A percentile compares a stretch with the other conserved stretches of the same genome.
Evolutionary conservation across 2,888 invertebrate genomes (phyloP).

Genomic region (Drosophila tanythrix): DNA sequence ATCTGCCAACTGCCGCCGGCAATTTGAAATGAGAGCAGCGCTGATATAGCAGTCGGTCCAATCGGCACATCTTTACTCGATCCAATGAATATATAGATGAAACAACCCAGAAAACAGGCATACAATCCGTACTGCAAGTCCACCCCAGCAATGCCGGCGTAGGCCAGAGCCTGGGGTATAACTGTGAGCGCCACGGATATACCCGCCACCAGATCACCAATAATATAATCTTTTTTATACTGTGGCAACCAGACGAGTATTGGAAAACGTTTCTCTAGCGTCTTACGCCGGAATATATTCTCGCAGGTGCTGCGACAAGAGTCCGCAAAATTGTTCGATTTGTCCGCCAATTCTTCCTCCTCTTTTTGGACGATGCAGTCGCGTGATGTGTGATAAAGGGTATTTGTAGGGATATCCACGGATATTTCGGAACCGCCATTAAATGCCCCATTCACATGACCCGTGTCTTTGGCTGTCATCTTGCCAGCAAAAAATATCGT

Average conservation of each 20-base stretch:
- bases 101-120: conserved; percentile 95
- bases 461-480: conserved; percentile 64
- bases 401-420: conserved; percentile 83
- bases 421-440: conserved; percentile 77
- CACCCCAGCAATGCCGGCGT: conserved; percentile 91
- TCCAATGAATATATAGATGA: conserved; percentile 95
- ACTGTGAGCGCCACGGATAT: conserved; percentile 91
- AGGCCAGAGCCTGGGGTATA: conserved; percentile 93
- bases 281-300: conserved; percentile 88
- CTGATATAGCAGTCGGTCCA: conserved; percentile 96
- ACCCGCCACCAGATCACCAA: conserved; percentile 96
- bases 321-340: conserved; percentile 58
- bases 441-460: conserved; percentile 71
- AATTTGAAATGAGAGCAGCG: conserved; percentile 93
- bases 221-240: conserved; percentile 90
- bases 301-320: conserved; percentile 78
- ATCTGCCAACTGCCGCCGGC: conserved; percentile 88
- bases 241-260: conserved; percentile 91
- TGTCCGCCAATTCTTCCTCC: conserved; percentile 76
- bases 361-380: conserved; percentile 86
- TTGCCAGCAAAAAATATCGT: conserved; percentile 6
- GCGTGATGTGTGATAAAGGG: conserved; percentile 81
- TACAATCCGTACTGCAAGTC: conserved; percentile 95
- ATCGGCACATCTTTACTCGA: conserved; percentile 96
- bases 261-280: conserved; percentile 90